A percentile compares a stretch with the other conserved stretches of the same genome.
Conservation (phyloP, 2,888 invertebrate species). For the Trachelus tabidus region DNA sequence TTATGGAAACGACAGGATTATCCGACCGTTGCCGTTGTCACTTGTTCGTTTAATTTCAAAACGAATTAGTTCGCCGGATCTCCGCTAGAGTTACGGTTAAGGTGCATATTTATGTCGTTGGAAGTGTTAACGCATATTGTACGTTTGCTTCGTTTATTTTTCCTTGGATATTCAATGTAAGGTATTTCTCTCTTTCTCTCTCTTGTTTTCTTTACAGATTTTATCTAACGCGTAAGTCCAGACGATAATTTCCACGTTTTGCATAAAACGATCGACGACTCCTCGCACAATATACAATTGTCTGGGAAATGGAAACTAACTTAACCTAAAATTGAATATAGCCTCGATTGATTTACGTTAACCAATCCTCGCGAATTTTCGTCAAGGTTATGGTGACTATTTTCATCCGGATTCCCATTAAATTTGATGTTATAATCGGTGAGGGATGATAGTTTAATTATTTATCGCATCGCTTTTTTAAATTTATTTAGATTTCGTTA, state of each 20-base stretch:
- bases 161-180: conserved; percentile 9
- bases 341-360: neutral
- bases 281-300: neutral
- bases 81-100: neutral
- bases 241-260: neutral
- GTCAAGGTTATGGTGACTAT: neutral
- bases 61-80: neutral
- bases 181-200: conserved; percentile 12
- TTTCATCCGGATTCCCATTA: neutral
- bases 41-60: neutral
- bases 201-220: conserved; percentile 1
- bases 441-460: neutral
- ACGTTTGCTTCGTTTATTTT: conserved; percentile 1
- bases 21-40: neutral
- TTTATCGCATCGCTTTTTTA: neutral
- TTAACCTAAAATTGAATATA: neutral
- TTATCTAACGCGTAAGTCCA: neutral
- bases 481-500: neutral
- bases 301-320: neutral
- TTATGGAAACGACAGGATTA: neutral
- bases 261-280: neutral
- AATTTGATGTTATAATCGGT: neutral
- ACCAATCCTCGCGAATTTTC: neutral
- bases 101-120: neutral
- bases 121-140: neutral